These are phyloP conservation scores for Microtus ochrogaster DNA, from an alignment of 2,113 vertebrate genomes.

Conservation along the genomic window DNA sequence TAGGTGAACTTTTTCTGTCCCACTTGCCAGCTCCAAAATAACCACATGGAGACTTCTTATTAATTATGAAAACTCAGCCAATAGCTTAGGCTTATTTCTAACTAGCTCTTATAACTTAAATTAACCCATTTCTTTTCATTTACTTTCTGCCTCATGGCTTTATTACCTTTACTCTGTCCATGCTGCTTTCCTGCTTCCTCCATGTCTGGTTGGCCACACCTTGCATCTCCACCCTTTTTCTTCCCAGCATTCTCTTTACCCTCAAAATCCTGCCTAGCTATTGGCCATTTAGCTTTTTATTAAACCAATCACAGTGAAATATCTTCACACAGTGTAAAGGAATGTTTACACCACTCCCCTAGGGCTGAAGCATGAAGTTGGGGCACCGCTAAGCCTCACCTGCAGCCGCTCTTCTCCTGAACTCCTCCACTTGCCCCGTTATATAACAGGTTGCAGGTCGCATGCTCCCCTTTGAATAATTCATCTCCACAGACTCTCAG, in stretches of 20 bases:
- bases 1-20: neutral
- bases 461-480: slow-evolving; percentile 87
- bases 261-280: neutral
- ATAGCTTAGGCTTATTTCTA: neutral
- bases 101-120: neutral
- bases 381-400: slow-evolving; percentile 67
- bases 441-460: slow-evolving; percentile 86
- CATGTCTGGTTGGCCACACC: neutral
- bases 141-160: neutral
- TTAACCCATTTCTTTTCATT: neutral
- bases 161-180: neutral
- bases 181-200: neutral
- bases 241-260: neutral
- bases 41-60: neutral
- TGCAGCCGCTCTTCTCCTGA: slow-evolving; percentile 64
- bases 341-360: neutral
- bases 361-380: slow-evolving; percentile 53
- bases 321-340: neutral
- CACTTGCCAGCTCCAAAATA: neutral
- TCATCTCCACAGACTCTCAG: slow-evolving; percentile 83
- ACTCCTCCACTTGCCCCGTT: slow-evolving; percentile 81
- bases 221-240: neutral
- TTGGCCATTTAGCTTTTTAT: neutral
- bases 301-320: neutral
- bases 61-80: neutral